Percentiles rank a stretch among this genome's conserved stretches.
phyloP scores from a whole-genome alignment of 2,888 invertebrate genomes.

The Melipona beecheii region DNA sequence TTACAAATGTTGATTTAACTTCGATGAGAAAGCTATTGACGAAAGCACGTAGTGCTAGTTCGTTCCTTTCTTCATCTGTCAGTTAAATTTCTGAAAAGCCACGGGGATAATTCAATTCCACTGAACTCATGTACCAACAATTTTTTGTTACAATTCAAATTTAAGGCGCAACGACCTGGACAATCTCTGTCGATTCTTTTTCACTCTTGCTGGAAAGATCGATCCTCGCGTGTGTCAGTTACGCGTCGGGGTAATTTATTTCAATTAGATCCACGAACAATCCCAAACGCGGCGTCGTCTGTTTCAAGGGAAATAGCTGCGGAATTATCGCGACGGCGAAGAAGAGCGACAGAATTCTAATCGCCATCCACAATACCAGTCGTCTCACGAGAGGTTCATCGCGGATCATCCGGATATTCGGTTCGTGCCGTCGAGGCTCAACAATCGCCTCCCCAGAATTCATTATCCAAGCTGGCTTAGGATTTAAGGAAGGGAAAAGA shows the following conservation, averaged over 20 bases:
- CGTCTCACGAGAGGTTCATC: conserved; percentile 44
- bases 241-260: neutral
- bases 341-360: conserved; percentile 50
- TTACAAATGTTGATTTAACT: no score
- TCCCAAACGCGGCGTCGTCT: neutral
- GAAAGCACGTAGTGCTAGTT: no score
- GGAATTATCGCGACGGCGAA: neutral
- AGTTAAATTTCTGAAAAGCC: no score
- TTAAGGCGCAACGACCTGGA: neutral
- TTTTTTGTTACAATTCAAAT: no score
- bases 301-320: neutral
- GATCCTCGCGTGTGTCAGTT: neutral
- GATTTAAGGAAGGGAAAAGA: conserved; percentile 61
- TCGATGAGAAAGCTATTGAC: no score
- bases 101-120: no score
- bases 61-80: no score
- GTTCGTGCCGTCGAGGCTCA: conserved; percentile 31
- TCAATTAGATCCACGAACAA: neutral
- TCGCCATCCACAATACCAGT: conserved; percentile 38
- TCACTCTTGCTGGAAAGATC: neutral
- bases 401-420: conserved; percentile 60
- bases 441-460: conserved; percentile 51
- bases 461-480: conserved; percentile 59
- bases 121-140: no score
- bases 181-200: neutral